Evolutionary conservation across 1,140 invertebrate species (phyloP).

Genomic region (Cryptotermes secundus): DNA sequence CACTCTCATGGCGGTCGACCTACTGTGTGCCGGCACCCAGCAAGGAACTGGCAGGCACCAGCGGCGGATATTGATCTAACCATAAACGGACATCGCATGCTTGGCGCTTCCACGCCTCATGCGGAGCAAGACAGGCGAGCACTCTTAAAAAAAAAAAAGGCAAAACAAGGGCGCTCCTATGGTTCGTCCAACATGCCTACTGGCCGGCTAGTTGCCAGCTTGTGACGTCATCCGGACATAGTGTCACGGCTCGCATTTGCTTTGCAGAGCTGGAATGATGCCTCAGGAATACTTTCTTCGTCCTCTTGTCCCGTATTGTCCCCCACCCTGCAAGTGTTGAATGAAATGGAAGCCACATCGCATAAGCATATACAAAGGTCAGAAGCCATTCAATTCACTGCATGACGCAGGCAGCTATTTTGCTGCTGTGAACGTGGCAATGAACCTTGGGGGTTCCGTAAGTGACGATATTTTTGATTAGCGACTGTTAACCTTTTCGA

Average conservation of each 20-base stretch:
- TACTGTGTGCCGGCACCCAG: not conserved
- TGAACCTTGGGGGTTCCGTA: no score
- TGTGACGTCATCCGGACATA: not conserved
- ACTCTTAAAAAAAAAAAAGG: not conserved
- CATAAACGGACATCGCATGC: constrained; percentile 4
- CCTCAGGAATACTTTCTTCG: not conserved
- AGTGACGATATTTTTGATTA: no score
- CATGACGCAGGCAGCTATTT: no score
- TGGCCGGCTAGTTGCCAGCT: not conserved
- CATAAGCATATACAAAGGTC: no score
- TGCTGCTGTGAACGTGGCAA: no score
- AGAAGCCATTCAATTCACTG: no score
- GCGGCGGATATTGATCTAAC: not conserved
- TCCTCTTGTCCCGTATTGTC: not conserved
- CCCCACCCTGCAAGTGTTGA: not conserved
- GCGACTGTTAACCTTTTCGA: no score
- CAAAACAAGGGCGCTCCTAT: not conserved
- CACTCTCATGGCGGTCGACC: not conserved
- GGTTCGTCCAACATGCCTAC: not conserved
- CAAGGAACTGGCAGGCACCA: not conserved
- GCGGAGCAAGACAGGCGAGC: not conserved
- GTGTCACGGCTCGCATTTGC: not conserved
- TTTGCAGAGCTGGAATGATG: not conserved
- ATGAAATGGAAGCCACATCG: not conserved
- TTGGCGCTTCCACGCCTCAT: not conserved